Evolutionary conservation across 2,888 invertebrate genomes (phyloP), one percentile per base, ranked within the genome.

Genomic region (Arctia plantaginis): DNA sequence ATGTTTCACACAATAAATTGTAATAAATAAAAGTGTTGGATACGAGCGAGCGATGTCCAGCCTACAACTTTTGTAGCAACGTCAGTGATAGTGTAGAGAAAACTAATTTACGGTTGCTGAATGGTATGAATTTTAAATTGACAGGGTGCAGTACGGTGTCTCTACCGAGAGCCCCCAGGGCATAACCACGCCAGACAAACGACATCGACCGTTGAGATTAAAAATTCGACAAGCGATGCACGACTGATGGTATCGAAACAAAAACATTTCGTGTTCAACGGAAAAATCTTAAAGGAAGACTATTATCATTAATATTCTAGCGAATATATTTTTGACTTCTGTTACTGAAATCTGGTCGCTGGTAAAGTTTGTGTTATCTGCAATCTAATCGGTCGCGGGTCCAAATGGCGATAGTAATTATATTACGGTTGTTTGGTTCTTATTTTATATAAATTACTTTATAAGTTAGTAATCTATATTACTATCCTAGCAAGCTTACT

Each of bases 81-180:
- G 78, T 75, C 78, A 78, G 77, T 76, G 79, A 85, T 86, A 83
- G 82, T 83, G 80, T 82, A 83, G 78, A 84, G 84, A 88, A 88
- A 90, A 88, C 87, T 90, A 89, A 90, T 90, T 88, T 88, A 87
- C 86, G 85, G 78, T 79, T 83, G 77, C 84, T 75, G 86, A 85
- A 86, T 86, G 85, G 87, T 88, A 89, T 90, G 88, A 91, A 91
- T 91, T 91, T 91, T 89, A 91, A 91, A 90, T 89, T 85, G 79
- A 82, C 82, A 80, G 75, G 81, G 79, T 80, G 83, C 80, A 66
- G 74, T 77, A 73, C 65, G 73, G 75, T 69, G 75, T 76, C 64
- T 78, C 80, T 78, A 74, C 82, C 10, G 78, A 81, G 76, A 79
- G 79, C 81, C 88, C 88, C 85, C 77, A 79, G 79, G 87, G 90